Base-by-base conservation (phyloP, 2,797 vertebrate genomes). In the Peromyscus attwateri region DNA sequence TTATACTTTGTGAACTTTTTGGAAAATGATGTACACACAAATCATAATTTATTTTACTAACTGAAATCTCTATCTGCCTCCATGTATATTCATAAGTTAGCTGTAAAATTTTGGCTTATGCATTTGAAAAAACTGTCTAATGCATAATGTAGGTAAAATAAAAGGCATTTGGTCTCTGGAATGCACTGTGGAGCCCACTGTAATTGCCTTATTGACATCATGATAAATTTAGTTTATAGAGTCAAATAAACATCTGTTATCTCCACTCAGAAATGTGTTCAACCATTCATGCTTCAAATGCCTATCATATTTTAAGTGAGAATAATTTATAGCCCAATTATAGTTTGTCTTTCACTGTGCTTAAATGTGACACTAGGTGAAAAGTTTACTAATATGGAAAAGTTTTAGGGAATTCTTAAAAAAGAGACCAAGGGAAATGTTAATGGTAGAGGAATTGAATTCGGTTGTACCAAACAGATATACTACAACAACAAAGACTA, bases 141-240 rank as follows among this genome's bases (percentile, higher is more conserved):
- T 84, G 9, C 4, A 62, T 68, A 91, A 89, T 83, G 0, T 66
- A 81, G 60, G 14, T 80, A 93, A 94, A 93, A 96, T 87, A 94
- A 94, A 97, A 93, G 34, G 3, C 66, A 43, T 81, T 84, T 49
- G 55, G n/a, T 71, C 64, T 34, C 17, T 79, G n/a, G 49, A 94
- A 75, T 93, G 60, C 40, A 82, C 81, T 92, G 31, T 34, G 87
- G 52, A 95, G 52, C 57, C 6, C 29, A 90, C 84, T 84, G 34
- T 79, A 96, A 96, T 96, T 96, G 73, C 40, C 77, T 92, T 96
- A 95, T 93, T 94, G 96, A 91, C 88, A 96, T 92, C 43, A 96
- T 96, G 95, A 96, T 96, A 92, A 97, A 97, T 97, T 88, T 88
- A 94, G 75, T 96, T 92, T 93, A 94, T 77, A 89, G 55, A 92